A percentile compares a stretch with the other conserved stretches of the same genome.
These are phyloP conservation scores for Apostichopus parvimensis DNA, from an alignment of 35 echinoderm and acorn worm genomes.

Conservation along the genomic window DNA sequence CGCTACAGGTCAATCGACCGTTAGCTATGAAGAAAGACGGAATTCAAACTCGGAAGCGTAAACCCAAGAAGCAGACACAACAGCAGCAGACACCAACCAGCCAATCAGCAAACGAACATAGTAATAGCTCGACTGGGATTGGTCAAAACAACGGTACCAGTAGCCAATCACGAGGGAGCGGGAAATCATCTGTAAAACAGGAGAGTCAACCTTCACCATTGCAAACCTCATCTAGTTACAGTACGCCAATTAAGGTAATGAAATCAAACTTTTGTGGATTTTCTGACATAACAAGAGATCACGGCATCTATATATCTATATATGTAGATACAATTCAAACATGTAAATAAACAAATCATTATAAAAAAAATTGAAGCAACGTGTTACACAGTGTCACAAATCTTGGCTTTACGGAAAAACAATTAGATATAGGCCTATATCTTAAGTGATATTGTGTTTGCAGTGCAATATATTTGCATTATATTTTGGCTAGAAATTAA, in stretches of 20 bases:
- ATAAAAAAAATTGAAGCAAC: too few species aligned
- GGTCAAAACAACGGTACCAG: slow-evolving; percentile 14
- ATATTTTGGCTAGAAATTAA: too few species aligned
- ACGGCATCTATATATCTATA: too few species aligned
- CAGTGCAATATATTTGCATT: too few species aligned
- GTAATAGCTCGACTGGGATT: slow-evolving; percentile 11
- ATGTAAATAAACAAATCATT: too few species aligned
- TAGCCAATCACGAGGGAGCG: slow-evolving; percentile 32
- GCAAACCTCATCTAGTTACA: slow-evolving; percentile 41
- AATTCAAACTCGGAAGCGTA: slow-evolving; percentile 94
- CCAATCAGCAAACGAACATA: slow-evolving; percentile 48
- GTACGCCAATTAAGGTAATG: slow-evolving; percentile 45
- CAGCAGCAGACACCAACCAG: slow-evolving; percentile 52
- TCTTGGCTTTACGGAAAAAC: too few species aligned
- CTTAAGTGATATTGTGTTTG: too few species aligned
- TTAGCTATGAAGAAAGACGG: slow-evolving; percentile 99
- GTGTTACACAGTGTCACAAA: too few species aligned
- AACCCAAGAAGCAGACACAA: slow-evolving; percentile 81
- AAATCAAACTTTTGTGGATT: background rate
- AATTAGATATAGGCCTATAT: too few species aligned
- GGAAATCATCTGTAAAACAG: slow-evolving; percentile 14
- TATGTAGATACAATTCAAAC: too few species aligned
- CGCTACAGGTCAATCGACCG: slow-evolving; percentile 91
- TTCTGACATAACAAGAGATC: too few species aligned
- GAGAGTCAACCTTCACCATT: slow-evolving; percentile 44